Evolutionary conservation across 2,888 invertebrate genomes (phyloP), one percentile per base, ranked within the genome.

Genomic region (Microctonus aethiopoides): DNA sequence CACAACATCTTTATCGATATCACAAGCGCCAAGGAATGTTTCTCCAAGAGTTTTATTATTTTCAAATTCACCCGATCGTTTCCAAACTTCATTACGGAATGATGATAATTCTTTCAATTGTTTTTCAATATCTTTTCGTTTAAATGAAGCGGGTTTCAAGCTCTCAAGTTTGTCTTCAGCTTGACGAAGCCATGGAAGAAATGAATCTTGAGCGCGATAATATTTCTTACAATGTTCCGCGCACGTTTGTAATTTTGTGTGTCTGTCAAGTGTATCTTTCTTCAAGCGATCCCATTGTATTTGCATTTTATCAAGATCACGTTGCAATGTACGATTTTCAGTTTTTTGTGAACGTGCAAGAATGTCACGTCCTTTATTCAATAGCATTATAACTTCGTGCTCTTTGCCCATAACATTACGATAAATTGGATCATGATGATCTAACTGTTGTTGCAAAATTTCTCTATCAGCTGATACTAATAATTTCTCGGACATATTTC

Each of bases 11-110:
- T 97, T 95, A 82, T 98, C 97, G 63, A 94, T 92, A 83, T 98
- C 97, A 78, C 97, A 97, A 59, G 94, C 91, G 0, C 92, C 91
- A 63, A 97, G 90, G 89, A 98, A 95, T 0, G 95, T 92, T 80
- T 97, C 96, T 0, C 97, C 97, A 2, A 95, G 88, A 0, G 93
- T 92, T 82, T 92, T 92, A 76, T 94, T 94, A 85, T 94, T 95
- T 81, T 98, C 98, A 80, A 94, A 97, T 87, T 98, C 98, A 10
- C 96, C 96, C 13, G 95, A 94, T 81, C 94, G 95, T 86, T 96
- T 95, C 93, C 96, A 95, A 0, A 97, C 92, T 80, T 98, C 98
- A 81, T 96, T 97, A 78, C 97, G 91, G 89, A 98, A 94, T 61
- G 91, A 91, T 80, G 96, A 95, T 67, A 97, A 88, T 79, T 97